Evolutionary conservation across 2,113 vertebrate species (phyloP).

Genomic region (Mormyrus iriodes): DNA sequence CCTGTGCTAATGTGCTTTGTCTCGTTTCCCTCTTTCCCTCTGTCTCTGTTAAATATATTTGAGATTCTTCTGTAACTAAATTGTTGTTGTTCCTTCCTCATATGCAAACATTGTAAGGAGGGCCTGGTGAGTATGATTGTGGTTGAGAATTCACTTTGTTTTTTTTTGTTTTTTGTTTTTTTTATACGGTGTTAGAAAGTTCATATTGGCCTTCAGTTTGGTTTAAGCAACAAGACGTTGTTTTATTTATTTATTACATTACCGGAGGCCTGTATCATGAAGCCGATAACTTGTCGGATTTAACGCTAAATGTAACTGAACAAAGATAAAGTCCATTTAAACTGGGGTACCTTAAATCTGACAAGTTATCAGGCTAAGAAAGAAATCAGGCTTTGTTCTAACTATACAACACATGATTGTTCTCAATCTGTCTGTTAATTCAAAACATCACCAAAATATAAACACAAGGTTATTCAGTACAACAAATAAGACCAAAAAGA

Average conservation of each 20-base stretch:
- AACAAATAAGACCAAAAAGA: not conserved
- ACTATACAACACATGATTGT: not conserved
- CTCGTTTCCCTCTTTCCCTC: not conserved
- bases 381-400: not conserved
- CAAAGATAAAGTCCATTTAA: not conserved
- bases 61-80: not conserved
- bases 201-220: not conserved
- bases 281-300: not conserved
- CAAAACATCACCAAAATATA: not conserved
- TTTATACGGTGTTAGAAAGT: not conserved
- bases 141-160: not conserved
- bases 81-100: not conserved
- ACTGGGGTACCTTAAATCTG: not conserved
- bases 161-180: not conserved
- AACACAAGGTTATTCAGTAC: not conserved
- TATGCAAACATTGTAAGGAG: constrained; percentile 12
- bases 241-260: not conserved
- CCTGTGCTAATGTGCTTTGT: not conserved
- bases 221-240: not conserved
- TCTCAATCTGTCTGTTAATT: not conserved
- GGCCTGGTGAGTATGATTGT: constrained; percentile 10
- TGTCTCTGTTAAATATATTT: not conserved
- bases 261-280: not conserved
- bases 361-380: not conserved
- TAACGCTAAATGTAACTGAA: not conserved